Evolutionary conservation across 2,113 vertebrate species (phyloP), one percentile per base, ranked within the genome.

Genomic region (Oreotrochilus melanogaster): DNA sequence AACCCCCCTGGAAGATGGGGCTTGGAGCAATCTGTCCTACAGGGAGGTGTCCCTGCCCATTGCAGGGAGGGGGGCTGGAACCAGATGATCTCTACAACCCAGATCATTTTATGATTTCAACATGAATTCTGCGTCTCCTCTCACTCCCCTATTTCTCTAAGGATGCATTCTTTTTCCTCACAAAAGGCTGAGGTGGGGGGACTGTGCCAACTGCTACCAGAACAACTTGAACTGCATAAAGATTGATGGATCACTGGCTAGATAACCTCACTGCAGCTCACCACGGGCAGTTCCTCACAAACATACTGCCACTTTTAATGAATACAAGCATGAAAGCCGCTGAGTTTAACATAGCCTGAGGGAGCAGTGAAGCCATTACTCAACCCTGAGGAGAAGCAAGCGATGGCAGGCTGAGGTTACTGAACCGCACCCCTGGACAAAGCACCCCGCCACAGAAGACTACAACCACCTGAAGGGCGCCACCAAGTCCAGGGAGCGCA

Each of bases 321-420:
- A 48, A 37, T 0, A 13, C 3, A 15, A 51, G 30, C 28, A 6
- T 1, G 10, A 48, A 75, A 48, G 21, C 0, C 35, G 1, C 15
- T 1, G 28, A 10, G 7, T 42, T 18, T 27, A 57, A 43, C 31
- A 3, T 0, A 56, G 27, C 22, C 39, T 2, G 74, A 67, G 7
- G 9, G 17, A 11, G 11, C 1, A 6, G 14, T 4, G 4, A 9
- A 21, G 24, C 30, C 35, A 1, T 18, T 24, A 14, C 4, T 56
- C 23, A 24, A 56, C 21, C 4, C 42, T 7, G 23, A 3, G 10
- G 45, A 71, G n/a, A 43, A 66, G 42, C 53, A 23, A 18, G 8
- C 4, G 35, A 19, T 10, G 7, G 50, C 37, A 15, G 39, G 11
- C 30, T 21, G 43, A 58, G 37, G 45, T 57, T 28, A 25, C 35